These are phyloP conservation scores for Epinotia ramella DNA, from an alignment of 2,888 invertebrate genomes.

Conservation along the genomic window DNA sequence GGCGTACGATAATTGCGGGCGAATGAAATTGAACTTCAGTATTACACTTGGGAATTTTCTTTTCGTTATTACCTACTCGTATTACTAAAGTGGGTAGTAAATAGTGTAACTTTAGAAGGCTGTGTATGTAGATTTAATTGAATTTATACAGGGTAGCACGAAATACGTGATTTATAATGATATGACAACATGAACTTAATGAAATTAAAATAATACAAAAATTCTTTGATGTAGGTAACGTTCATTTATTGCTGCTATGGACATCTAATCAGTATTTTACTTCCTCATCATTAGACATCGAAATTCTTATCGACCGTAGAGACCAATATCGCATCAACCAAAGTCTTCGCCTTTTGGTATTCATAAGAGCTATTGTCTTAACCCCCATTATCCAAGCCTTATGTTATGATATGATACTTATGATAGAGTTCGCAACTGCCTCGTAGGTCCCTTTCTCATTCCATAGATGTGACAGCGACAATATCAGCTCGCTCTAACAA, in stretches of 20 bases:
- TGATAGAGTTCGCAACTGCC: not conserved
- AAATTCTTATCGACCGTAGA: not conserved
- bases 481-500: not conserved
- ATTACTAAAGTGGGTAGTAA: not conserved
- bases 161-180: not conserved
- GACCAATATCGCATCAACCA: slow-evolving; percentile 1
- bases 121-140: not conserved
- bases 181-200: no score
- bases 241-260: no score
- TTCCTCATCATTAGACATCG: not conserved
- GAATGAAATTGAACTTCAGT: not conserved
- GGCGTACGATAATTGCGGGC: not conserved
- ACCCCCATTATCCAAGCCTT: slow-evolving; percentile 3
- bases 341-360: slow-evolving; percentile 2
- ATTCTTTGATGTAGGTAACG: no score
- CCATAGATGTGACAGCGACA: slow-evolving; percentile 4
- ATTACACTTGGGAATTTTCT: not conserved
- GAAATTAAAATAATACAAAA: no score
- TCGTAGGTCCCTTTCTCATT: slow-evolving; percentile 6
- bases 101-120: not conserved
- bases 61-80: not conserved
- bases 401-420: not conserved
- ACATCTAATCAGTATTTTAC: no score
- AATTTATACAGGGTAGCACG: not conserved
- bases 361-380: slow-evolving; percentile 19